Evolutionary conservation across 2,113 vertebrate genomes (phyloP).

Genomic region (Pseudopipra pipra): DNA sequence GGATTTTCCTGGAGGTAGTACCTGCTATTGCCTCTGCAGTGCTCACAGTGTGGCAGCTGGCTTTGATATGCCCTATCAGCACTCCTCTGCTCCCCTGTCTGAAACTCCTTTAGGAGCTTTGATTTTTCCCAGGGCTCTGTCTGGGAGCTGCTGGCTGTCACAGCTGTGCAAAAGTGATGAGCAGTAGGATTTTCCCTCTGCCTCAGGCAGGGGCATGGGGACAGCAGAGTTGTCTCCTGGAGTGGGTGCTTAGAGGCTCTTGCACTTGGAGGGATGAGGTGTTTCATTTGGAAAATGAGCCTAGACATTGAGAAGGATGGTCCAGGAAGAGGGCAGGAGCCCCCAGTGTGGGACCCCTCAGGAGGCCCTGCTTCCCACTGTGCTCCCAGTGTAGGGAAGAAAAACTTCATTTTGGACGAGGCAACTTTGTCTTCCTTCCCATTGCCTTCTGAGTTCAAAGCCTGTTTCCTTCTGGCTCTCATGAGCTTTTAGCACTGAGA

Average conservation of each 20-base stretch:
- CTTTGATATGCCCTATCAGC: neutral
- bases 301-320: neutral
- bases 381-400: neutral
- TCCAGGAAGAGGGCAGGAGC: neutral
- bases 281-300: neutral
- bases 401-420: neutral
- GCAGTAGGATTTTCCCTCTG: neutral
- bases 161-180: neutral
- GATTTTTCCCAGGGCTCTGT: neutral
- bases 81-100: neutral
- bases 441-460: neutral
- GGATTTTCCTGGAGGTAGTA: neutral
- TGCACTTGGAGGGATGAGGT: accelerated
- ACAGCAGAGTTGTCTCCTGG: neutral
- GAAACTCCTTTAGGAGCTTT: neutral
- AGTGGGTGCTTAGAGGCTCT: neutral
- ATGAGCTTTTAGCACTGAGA: neutral
- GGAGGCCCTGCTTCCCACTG: neutral
- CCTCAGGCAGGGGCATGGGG: too few relatives aligned
- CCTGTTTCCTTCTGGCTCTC: neutral
- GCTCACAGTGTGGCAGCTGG: neutral
- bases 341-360: accelerated
- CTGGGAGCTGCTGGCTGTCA: neutral
- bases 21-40: neutral
- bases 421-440: neutral